Evolutionary conservation across 2,113 vertebrate species (phyloP).

Genomic region (Cariama cristata): DNA sequence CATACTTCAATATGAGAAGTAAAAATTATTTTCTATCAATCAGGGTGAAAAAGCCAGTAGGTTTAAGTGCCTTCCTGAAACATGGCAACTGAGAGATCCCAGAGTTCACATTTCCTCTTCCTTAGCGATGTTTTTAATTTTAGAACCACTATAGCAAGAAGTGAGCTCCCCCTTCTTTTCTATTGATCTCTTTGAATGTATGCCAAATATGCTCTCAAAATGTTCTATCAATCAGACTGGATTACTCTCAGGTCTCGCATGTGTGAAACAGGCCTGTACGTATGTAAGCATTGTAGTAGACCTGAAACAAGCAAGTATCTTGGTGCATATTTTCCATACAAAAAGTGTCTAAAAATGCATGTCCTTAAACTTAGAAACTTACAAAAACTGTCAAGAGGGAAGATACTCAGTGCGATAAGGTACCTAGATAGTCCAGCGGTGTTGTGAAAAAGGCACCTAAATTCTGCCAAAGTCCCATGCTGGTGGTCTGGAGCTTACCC

Average conservation of each 20-base stretch:
- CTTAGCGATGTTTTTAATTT: background rate
- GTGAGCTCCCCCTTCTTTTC: background rate
- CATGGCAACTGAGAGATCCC: background rate
- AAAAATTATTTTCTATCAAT: background rate
- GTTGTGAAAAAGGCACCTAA: background rate
- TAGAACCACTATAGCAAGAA: background rate
- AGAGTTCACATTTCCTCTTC: background rate
- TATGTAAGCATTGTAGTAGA: background rate
- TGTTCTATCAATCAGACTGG: rapidly evolving
- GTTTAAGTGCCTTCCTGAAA: background rate
- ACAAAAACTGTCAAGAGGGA: background rate
- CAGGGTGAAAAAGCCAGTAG: background rate
- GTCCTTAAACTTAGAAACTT: background rate
- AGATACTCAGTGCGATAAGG: background rate
- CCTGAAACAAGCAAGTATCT: background rate
- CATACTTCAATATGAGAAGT: background rate
- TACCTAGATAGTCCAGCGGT: background rate
- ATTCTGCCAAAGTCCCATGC: background rate
- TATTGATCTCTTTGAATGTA: background rate
- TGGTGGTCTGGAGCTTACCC: background rate
- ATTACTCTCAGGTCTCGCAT: background rate
- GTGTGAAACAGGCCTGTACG: rapidly evolving
- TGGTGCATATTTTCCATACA: background rate
- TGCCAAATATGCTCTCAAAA: background rate
- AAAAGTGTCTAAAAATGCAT: background rate